Conservation (phyloP, 2,797 vertebrate species). For the Intellagama lesueurii region DNA sequence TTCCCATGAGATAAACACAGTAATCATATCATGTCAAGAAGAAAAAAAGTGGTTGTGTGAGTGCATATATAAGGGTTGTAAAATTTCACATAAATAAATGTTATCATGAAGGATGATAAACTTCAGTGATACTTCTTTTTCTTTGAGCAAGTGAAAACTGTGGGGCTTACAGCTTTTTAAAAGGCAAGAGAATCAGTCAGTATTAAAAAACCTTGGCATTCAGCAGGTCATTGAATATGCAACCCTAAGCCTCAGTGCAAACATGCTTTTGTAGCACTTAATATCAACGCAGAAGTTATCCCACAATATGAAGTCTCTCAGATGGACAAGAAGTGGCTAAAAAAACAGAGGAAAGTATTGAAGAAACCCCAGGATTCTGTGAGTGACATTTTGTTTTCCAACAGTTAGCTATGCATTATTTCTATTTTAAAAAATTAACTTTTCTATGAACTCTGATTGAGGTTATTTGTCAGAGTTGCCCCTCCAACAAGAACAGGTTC, state of each 20-base stretch:
- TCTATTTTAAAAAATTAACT: neutral
- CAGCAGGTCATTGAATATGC: neutral
- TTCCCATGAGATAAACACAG: constrained; percentile 31
- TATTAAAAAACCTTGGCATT: neutral
- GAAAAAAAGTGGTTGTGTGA: neutral
- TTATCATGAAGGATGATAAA: neutral
- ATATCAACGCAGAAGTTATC: constrained; percentile 11
- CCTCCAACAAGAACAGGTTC: neutral
- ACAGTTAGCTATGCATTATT: neutral
- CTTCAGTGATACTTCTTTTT: neutral
- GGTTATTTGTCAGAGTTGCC: neutral
- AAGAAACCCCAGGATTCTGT: neutral
- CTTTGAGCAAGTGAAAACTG: neutral
- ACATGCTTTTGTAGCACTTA: neutral
- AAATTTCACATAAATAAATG: neutral
- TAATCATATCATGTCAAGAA: neutral
- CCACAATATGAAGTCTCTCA: constrained; percentile 7
- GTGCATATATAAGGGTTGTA: neutral
- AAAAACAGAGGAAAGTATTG: neutral
- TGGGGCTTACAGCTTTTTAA: neutral
- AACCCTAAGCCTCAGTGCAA: constrained; percentile 6
- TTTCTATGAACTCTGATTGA: neutral
- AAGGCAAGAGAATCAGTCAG: neutral
- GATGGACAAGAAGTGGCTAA: constrained; percentile 3
- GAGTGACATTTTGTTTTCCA: constrained; percentile 12